phyloP scores from a whole-genome alignment of 1,140 invertebrate genomes.

The Zaprionus lachaisei region DNA sequence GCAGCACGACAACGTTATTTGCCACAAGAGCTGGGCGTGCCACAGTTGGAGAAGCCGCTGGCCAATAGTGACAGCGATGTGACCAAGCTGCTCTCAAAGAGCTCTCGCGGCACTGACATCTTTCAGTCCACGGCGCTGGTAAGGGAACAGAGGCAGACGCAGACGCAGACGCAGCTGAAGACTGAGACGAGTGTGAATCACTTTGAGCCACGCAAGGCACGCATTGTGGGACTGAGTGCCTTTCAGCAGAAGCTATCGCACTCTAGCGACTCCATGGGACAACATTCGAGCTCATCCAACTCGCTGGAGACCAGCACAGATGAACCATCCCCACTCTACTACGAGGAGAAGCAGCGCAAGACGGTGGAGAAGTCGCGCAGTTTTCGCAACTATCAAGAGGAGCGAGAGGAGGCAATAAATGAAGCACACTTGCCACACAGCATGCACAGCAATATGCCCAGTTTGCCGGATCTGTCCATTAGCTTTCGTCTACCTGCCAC shows the following conservation, averaged over 20 bases:
- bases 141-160: slow-evolving; percentile 53
- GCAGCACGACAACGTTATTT: slow-evolving; percentile 85
- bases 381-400: slow-evolving; percentile 87
- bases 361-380: slow-evolving; percentile 88
- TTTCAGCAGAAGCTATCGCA: slow-evolving; percentile 85
- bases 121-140: slow-evolving; percentile 79
- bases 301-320: slow-evolving; percentile 73
- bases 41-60: slow-evolving; percentile 22
- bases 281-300: slow-evolving; percentile 74
- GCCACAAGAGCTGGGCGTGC: slow-evolving; percentile 85
- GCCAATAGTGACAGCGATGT: slow-evolving; percentile 43
- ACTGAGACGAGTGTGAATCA: slow-evolving; percentile 33
- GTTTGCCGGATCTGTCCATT: slow-evolving; percentile 77
- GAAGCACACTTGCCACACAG: not conserved
- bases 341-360: slow-evolving; percentile 84
- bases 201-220: slow-evolving; percentile 77
- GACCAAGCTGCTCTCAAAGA: slow-evolving; percentile 67
- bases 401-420: slow-evolving; percentile 29
- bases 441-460: slow-evolving; percentile 77
- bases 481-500: slow-evolving; percentile 70
- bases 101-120: slow-evolving; percentile 61
- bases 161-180: slow-evolving; percentile 48
- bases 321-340: slow-evolving; percentile 60
- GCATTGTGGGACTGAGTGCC: slow-evolving; percentile 85
- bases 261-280: slow-evolving; percentile 78